phyloP scores from a whole-genome alignment of 2,797 vertebrate species.

The Margarornis squamiger region DNA sequence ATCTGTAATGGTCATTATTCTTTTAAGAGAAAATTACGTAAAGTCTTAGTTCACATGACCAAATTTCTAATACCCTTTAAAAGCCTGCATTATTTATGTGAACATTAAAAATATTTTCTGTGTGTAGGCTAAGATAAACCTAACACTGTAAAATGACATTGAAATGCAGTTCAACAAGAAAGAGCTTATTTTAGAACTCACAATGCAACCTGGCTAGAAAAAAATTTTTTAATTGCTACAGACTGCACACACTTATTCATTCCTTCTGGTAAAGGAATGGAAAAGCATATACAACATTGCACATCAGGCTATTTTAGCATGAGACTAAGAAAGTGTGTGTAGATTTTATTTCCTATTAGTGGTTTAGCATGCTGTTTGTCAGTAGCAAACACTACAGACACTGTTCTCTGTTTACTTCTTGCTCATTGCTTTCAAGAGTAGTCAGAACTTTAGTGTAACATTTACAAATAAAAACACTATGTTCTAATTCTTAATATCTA shows the following conservation, averaged over 20 bases:
- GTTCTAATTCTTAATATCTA: not conserved
- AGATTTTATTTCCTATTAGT: not conserved
- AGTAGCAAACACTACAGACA: not conserved
- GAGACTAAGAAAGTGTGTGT: not conserved
- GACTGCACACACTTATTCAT: not conserved
- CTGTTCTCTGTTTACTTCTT: not conserved
- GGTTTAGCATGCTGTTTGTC: not conserved
- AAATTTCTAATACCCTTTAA: conserved; percentile 43
- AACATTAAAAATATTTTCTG: not conserved
- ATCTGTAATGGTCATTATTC: conserved; percentile 31
- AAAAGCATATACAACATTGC: not conserved
- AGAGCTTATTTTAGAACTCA: not conserved
- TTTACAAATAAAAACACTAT: not conserved
- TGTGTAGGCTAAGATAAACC: conserved; percentile 12
- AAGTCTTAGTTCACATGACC: conserved; percentile 6
- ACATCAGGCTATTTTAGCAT: not conserved
- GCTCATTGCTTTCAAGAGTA: not conserved
- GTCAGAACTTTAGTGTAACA: not conserved
- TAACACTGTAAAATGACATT: not conserved
- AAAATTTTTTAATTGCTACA: not conserved
- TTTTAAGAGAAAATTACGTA: conserved; percentile 19
- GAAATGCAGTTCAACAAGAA: not conserved
- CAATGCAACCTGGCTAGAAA: not conserved
- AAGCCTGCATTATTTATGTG: conserved; percentile 22
- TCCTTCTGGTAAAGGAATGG: not conserved